Evolutionary conservation across 2,888 invertebrate genomes (phyloP), one percentile per base, ranked within the genome.

Genomic region (Parapristionchus giblindavisi): DNA sequence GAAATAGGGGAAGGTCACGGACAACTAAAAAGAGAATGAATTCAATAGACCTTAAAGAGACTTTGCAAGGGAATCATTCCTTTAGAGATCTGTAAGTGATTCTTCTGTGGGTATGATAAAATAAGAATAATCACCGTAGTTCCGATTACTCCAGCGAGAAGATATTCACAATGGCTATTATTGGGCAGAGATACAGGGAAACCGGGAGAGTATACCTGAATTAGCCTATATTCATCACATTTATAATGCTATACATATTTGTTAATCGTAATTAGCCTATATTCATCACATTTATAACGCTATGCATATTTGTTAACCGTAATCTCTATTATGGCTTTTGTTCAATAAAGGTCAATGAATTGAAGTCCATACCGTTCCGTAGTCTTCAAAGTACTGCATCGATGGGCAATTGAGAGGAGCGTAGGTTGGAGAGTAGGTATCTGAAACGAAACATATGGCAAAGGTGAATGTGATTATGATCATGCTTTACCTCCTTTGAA

Each of bases 371-470:
- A 65, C 63, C 6, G 43, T 65, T 43, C 63, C 63, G 8, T 40
- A n/a, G 29, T 65, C 63, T 43, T 65, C 63, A 24, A 65, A 65
- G 43, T 65, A 65, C 43, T 65, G 63, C 63, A 65, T 65, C 29
- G 29, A 29, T 1, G 63, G 63, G 63, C 63, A 65, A 6, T 21
- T 24, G 43, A 65, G 63, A 29, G 63, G 63, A 0, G 63, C 63
- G 43, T 65, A 65, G 2, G 63, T 40, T 29, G 63, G 63, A 6
- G 63, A 65, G 43, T 43, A 27, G 2, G 43, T 43, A 21, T 32
- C 63, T 65, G 63, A 27, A 65, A 3, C 2, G 11, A 43, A 43
- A n/a, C n/a, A n/a, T n/a, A n/a, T n/a, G n/a, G n/a, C n/a, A n/a
- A n/a, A n/a, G n/a, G n/a, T n/a, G n/a, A n/a, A n/a, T n/a, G n/a